A percentile compares a stretch with the other conserved stretches of the same genome.
Conservation (phyloP, 2,797 vertebrate genomes). For the Leontocebus nigricollis region DNA sequence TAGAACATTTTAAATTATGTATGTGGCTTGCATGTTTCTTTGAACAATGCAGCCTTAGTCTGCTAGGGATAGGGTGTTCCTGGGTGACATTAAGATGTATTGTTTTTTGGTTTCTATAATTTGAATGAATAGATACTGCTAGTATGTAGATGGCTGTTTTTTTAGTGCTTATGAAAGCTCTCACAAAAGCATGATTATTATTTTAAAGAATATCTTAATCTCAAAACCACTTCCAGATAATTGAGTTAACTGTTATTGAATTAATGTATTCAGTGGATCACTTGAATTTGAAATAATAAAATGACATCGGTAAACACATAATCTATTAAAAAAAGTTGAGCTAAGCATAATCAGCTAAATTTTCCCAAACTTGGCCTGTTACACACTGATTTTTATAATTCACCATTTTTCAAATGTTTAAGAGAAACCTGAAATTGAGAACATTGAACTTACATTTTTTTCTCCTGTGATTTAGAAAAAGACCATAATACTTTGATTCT, state of each 20-base stretch:
- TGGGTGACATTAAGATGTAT: neutral
- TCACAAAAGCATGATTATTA: conserved; percentile 21
- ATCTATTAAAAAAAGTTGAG: conserved; percentile 24
- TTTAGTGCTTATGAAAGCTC: conserved; percentile 14
- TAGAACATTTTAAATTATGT: neutral
- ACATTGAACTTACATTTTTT: neutral
- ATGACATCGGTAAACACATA: conserved; percentile 29
- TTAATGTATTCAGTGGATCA: conserved; percentile 49
- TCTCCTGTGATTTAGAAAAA: neutral
- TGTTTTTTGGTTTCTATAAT: neutral
- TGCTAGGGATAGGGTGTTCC: neutral
- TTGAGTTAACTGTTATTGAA: conserved; percentile 47
- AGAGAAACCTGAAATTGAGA: conserved; percentile 15
- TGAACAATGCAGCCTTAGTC: neutral
- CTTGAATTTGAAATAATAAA: conserved; percentile 55
- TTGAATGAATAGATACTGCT: neutral
- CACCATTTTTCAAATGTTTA: conserved; percentile 27
- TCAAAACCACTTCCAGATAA: conserved; percentile 39
- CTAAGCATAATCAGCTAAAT: conserved; percentile 36
- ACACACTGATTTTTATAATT: neutral
- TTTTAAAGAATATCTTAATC: conserved; percentile 30
- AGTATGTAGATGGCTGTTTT: neutral
- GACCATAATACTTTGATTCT: neutral
- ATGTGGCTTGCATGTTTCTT: neutral
- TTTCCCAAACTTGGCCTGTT: conserved; percentile 3